Base-by-base conservation (phyloP, 2,113 vertebrate species). In the Tamias sibiricus region DNA sequence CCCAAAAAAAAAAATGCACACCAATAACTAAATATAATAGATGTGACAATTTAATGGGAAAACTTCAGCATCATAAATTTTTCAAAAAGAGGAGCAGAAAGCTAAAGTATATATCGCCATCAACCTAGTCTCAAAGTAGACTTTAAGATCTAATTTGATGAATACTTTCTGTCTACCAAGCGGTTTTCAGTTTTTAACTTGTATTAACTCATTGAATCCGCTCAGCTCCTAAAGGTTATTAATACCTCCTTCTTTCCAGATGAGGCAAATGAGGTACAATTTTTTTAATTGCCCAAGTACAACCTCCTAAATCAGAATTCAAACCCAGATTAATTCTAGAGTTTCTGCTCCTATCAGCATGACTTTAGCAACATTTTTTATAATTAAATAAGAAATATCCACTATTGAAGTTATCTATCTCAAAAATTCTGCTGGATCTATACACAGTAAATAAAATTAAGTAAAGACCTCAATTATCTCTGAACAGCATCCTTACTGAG, bases 341-440 rank as follows among this genome's bases (percentile, higher is more conserved):
- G 57, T 2, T 22, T 12, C 30, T 28, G 35, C 6, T 68, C 57
- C 40, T 57, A 24, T 74, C 12, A 32, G n/a, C 42, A 44, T 37
- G 35, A 80, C 17, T 82, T 86, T 35, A 28, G 40, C 22, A 52
- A 68, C 52, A 90, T 7, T 30, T 79, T 79, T 59, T 86, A 54
- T 68, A 57, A 83, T 64, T 86, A 30, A n/a, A n/a, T n/a, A n/a
- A 94, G 40, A 96, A 85, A 30, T 6, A 12, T n/a, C 35, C 44
- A 30, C 40, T 80, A 86, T 9, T 91, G 8, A 30, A 49, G 2
- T 86, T 93, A 83, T 77, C 35, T 30, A 79, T 76, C 44, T 76
- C 79, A 80, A 74, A 96, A 47, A 1, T 90, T 95, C 49, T 66
- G 32, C 40, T 66, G 52, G 35, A 62, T 79, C 92, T 89, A 84